Base-by-base conservation (phyloP, 1,140 invertebrate species). In the Aphelinus certus region DNA sequence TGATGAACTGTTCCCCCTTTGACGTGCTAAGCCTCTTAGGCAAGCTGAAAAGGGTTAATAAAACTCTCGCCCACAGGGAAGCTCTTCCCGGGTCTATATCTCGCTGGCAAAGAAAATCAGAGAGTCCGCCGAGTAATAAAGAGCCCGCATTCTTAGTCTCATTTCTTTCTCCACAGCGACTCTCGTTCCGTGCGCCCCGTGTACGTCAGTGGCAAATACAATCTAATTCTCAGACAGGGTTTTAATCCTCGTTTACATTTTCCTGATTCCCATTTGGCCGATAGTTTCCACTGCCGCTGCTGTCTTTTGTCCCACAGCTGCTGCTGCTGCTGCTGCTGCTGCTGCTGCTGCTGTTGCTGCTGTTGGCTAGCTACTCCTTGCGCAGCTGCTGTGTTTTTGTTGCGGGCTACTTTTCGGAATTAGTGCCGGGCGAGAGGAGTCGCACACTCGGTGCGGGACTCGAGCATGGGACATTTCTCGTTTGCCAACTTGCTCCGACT, bases 41-140 rank as follows among this genome's bases (percentile, higher is more conserved):
- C 49, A 64, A 64, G 62, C 61, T 63, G 57, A 61, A 70, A 75
- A 75, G 73, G 66, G 73, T 75, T 75, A 69, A 75, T 75, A 75
- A 75, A 75, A 75, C 55, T 26, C 26, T 26, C 26, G 26, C 26
- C 26, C 26, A 60, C 51, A 0, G 4, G 51, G 9, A 9, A 53
- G 51, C 9, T 53, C 51, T 53, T 53, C 9, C 51, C 9, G 51
- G 51, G 9, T 53, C 4, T 53, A 9, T 53, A 53, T 53, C 4
- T 53, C 4, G 51, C 51, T 53, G 4, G 9, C 51, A 53, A 9
- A 53, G 4, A 53, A 9, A 4, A 6, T 53, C 51, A 9, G 9
- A 9, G 51, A 9, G 9, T 4, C 4, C 4, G 51, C 51, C 51
- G 51, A 53, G 51, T 9, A 53, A 9, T 9, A 53, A 53, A 53